A percentile compares a stretch with the other conserved stretches of the same genome.
Conservation (phyloP, 1,140 invertebrate genomes). For the Melanaphis sacchari region DNA sequence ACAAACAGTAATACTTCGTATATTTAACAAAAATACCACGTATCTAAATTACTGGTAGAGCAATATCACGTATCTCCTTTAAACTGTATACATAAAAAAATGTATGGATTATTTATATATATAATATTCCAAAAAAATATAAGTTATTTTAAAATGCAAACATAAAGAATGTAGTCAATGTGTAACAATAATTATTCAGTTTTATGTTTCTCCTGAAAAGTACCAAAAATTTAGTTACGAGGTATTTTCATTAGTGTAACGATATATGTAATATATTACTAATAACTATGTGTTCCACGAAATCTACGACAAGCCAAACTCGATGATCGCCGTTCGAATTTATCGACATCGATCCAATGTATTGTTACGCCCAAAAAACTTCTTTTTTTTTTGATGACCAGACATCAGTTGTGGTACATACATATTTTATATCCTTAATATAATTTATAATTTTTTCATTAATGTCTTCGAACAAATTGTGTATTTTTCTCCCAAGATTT, state of each 20-base stretch:
- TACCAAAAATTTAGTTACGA: neutral
- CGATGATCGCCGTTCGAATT: neutral
- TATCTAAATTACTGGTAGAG: neutral
- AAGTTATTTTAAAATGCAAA: too few species aligned
- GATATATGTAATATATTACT: neutral
- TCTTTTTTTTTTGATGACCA: neutral
- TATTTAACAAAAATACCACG: neutral
- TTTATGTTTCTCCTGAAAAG: slow-evolving; percentile 34
- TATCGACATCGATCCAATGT: neutral
- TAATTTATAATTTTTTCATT: too few species aligned
- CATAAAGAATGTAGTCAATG: too few species aligned
- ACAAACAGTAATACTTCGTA: neutral
- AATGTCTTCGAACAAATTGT: too few species aligned
- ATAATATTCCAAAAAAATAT: too few species aligned
- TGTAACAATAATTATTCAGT: slow-evolving; percentile 14
- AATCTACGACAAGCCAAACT: neutral
- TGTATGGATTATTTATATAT: too few species aligned
- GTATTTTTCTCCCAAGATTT: too few species aligned
- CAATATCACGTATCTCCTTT: slow-evolving; percentile 7
- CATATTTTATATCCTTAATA: too few species aligned
- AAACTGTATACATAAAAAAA: too few species aligned
- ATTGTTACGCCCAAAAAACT: neutral
- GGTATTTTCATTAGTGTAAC: slow-evolving; percentile 24
- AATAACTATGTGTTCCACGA: neutral
- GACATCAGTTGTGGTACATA: neutral